These are phyloP conservation scores for Taphrorychus bicolor DNA, from an alignment of 2,888 invertebrate genomes.

Conservation along the genomic window DNA sequence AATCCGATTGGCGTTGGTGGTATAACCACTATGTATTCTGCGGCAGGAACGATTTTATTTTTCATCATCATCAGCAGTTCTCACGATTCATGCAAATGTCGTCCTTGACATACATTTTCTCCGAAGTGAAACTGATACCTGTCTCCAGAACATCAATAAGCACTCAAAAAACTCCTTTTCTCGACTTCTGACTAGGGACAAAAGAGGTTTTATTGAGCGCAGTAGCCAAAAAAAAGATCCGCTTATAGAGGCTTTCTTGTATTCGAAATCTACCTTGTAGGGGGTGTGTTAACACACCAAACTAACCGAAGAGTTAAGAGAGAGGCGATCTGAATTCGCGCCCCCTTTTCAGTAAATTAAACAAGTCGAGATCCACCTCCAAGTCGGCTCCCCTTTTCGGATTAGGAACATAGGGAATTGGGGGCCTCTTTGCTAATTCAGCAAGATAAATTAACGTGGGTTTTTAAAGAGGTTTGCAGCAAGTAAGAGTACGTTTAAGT, in stretches of 20 bases:
- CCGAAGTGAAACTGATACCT: not conserved
- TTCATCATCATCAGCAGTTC: too few relatives aligned
- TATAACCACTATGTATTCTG: too few relatives aligned
- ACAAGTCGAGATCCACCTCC: not conserved
- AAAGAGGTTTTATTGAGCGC: not conserved
- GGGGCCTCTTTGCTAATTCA: not conserved
- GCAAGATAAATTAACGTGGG: not conserved
- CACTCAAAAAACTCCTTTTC: not conserved
- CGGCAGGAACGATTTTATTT: too few relatives aligned
- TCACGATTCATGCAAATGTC: not conserved
- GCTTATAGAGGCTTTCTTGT: too few relatives aligned
- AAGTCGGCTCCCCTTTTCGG: not conserved
- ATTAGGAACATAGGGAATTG: too few relatives aligned
- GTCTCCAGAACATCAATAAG: not conserved
- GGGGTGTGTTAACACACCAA: not conserved
- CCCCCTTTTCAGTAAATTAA: not conserved
- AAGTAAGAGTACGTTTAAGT: not conserved
- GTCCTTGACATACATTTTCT: not conserved
- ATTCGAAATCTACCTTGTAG: not conserved
- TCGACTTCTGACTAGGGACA: not conserved
- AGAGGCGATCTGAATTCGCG: constrained; percentile 1
- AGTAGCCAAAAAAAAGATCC: too few relatives aligned
- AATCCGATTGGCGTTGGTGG: too few relatives aligned
- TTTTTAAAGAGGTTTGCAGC: not conserved
- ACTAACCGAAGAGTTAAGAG: not conserved